Conservation (phyloP, 1,140 invertebrate species). For the Campodea augens region DNA sequence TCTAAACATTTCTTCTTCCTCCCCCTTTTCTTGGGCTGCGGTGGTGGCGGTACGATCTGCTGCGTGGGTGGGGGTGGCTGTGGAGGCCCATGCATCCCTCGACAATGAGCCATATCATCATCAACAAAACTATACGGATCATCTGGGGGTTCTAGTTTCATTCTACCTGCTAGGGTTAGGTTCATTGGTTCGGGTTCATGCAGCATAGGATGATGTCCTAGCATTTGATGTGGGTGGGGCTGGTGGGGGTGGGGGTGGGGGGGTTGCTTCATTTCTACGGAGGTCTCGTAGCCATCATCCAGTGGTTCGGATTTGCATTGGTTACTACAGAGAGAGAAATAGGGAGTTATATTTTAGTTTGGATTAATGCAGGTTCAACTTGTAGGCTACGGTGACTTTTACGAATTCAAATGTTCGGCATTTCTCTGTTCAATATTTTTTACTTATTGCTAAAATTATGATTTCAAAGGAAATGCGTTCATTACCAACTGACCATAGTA, state of each 20-base stretch:
- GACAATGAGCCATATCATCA: slow-evolving; percentile 37
- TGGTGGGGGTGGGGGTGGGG: slow-evolving; percentile 11
- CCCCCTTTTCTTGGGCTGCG: slow-evolving; percentile 55
- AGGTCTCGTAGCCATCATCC: slow-evolving; percentile 71
- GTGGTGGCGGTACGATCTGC: slow-evolving; percentile 21
- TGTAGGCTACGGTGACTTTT: no score
- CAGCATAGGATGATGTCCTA: slow-evolving; percentile 19
- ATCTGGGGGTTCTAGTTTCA: slow-evolving; percentile 41
- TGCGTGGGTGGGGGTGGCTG: slow-evolving; percentile 15
- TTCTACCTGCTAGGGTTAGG: slow-evolving; percentile 11
- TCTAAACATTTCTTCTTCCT: slow-evolving; percentile 69
- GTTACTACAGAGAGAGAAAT: no score
- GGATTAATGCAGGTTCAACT: no score
- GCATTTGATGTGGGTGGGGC: slow-evolving; percentile 12
- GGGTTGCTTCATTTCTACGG: slow-evolving; percentile 42
- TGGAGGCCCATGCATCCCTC: slow-evolving; percentile 10
- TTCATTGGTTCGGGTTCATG: slow-evolving; percentile 17
- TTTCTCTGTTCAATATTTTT: no score
- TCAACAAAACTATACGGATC: slow-evolving; percentile 67
- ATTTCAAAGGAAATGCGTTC: no score
- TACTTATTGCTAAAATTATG: no score
- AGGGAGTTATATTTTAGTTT: no score
- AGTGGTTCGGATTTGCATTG: slow-evolving; percentile 53
- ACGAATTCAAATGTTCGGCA: no score
- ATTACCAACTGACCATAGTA: no score